A percentile compares a stretch with the other conserved stretches of the same genome.
Conservation (phyloP, 2,797 vertebrate genomes). For the Acipenser oxyrinchus region DNA sequence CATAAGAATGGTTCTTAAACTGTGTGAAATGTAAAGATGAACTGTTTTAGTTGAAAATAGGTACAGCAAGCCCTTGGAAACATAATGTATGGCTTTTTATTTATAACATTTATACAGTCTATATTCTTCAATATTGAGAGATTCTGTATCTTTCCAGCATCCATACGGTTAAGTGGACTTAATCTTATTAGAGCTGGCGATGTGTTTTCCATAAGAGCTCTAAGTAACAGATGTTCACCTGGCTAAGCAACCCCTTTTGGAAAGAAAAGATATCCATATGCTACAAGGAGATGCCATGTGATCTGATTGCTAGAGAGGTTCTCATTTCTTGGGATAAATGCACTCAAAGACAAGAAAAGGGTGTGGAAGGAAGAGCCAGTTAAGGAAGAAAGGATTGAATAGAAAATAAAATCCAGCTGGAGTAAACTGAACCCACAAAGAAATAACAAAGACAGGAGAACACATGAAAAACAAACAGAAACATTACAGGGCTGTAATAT, state of each 20-base stretch:
- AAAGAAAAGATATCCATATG: constrained; percentile 73
- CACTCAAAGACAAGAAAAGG: constrained; percentile 18
- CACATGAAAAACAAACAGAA: background rate
- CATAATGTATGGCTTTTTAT: background rate
- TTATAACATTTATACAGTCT: background rate
- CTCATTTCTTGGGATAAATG: constrained; percentile 43
- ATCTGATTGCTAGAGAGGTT: constrained; percentile 56
- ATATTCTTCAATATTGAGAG: no score
- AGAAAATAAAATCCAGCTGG: constrained; percentile 1
- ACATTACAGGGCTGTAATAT: constrained; percentile 1
- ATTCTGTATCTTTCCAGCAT: constrained; percentile 19
- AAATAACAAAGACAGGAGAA: background rate
- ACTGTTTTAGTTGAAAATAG: no score
- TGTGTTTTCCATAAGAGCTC: constrained; percentile 64
- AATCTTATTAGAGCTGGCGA: constrained; percentile 60
- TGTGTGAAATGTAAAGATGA: no score
- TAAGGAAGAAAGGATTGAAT: constrained; percentile 20
- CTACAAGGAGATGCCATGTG: constrained; percentile 49
- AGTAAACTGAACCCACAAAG: background rate
- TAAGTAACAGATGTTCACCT: constrained; percentile 92
- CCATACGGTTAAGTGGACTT: constrained; percentile 62
- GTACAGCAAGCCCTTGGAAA: no score
- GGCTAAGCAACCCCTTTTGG: constrained; percentile 66
- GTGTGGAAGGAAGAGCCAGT: constrained; percentile 29
- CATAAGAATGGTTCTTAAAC: no score